phyloP scores from a whole-genome alignment of 1,140 invertebrate species.

The Pseudomyrmex dendroicus region DNA sequence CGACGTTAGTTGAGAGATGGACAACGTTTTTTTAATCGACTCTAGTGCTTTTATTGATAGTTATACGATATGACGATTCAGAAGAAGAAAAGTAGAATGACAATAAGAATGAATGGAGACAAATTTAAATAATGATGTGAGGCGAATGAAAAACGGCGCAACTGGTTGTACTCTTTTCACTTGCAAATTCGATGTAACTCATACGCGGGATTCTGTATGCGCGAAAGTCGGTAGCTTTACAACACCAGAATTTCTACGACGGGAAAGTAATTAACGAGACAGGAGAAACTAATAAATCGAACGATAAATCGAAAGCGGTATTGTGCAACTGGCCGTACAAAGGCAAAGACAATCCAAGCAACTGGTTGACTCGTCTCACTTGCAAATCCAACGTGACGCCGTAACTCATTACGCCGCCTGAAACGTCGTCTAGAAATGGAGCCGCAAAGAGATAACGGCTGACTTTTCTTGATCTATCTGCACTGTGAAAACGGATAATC shows the following conservation, averaged over 20 bases:
- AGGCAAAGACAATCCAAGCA: constrained; percentile 42
- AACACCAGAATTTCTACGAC: constrained; percentile 2
- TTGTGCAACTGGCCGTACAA: constrained; percentile 22
- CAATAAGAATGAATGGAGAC: too few relatives aligned
- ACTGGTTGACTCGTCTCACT: constrained; percentile 51
- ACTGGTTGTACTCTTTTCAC: constrained; percentile 30
- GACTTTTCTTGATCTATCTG: constrained; percentile 49
- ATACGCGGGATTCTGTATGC: not conserved
- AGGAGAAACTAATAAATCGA: constrained; percentile 52
- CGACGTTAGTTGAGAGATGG: constrained; percentile 5
- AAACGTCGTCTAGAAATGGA: constrained; percentile 39
- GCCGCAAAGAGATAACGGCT: constrained; percentile 58
- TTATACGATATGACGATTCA: not conserved
- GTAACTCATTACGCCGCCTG: constrained; percentile 54
- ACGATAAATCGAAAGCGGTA: constrained; percentile 43
- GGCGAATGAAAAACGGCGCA: constrained; percentile 1
- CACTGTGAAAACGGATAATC: constrained; percentile 45
- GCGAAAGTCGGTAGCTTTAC: constrained; percentile 18
- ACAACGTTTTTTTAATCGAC: not conserved
- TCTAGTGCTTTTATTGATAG: not conserved
- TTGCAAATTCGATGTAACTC: constrained; percentile 29
- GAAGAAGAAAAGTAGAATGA: too few relatives aligned
- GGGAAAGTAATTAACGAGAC: constrained; percentile 44
- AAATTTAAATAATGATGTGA: too few relatives aligned
- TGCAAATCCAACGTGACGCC: constrained; percentile 49